phyloP scores from a whole-genome alignment of 2,113 vertebrate species.

The Crotalus tigris region DNA sequence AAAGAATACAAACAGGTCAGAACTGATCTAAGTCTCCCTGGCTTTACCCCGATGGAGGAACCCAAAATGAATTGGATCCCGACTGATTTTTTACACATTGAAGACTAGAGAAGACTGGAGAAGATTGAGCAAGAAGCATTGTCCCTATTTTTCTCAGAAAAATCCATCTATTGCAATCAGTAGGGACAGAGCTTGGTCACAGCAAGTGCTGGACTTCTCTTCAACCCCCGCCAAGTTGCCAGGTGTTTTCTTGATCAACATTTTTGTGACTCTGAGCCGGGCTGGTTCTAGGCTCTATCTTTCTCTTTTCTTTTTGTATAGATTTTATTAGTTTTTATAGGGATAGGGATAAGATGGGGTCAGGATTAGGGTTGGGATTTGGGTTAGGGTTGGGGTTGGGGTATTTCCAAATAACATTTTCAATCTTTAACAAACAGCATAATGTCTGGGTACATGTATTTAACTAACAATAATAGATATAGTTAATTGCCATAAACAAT shows the following conservation, averaged over 20 bases:
- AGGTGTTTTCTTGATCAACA: neutral
- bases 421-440: too few relatives aligned
- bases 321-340: too few relatives aligned
- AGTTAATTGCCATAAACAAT: too few relatives aligned
- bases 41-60: neutral
- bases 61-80: neutral
- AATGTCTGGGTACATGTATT: too few relatives aligned
- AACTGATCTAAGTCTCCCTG: neutral
- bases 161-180: neutral
- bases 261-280: neutral
- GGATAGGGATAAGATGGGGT: too few relatives aligned
- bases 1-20: conserved; percentile 77
- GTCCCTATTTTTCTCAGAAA: neutral
- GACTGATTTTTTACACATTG: neutral
- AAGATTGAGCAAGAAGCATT: neutral
- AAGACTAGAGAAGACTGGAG: neutral
- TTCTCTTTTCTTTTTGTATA: too few relatives aligned
- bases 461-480: too few relatives aligned
- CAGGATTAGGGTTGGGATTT: too few relatives aligned
- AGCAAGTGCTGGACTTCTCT: neutral
- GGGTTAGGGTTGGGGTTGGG: too few relatives aligned
- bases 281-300: neutral
- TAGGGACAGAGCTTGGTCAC: neutral
- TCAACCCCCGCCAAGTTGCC: neutral
- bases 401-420: too few relatives aligned